Conservation (phyloP, 1,140 invertebrate species). For the Papilio polyxenes region DNA sequence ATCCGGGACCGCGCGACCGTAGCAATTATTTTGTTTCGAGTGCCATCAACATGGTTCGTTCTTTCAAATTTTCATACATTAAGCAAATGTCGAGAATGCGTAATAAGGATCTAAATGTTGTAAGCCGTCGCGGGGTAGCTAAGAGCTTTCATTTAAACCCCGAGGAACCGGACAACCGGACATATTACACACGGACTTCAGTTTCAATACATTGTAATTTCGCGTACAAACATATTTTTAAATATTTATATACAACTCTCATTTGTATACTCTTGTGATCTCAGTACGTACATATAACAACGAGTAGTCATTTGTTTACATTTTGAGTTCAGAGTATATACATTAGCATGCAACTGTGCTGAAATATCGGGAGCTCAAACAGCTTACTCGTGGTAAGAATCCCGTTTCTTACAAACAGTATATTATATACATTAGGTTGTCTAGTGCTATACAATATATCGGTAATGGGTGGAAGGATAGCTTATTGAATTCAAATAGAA, state of each 20-base stretch:
- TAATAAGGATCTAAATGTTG: conserved; percentile 77
- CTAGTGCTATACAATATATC: too few species aligned
- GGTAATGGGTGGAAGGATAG: neutral
- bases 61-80: conserved; percentile 81
- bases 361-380: too few species aligned
- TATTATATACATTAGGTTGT: too few species aligned
- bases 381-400: too few species aligned
- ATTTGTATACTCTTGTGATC: neutral
- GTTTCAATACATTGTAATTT: conserved; percentile 40
- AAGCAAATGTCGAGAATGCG: conserved; percentile 79
- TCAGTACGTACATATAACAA: neutral
- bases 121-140: conserved; percentile 66
- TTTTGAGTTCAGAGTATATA: neutral
- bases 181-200: conserved; percentile 55
- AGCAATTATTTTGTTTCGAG: conserved; percentile 81
- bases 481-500: neutral
- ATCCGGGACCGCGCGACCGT: conserved; percentile 75
- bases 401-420: too few species aligned
- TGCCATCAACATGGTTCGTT: conserved; percentile 79
- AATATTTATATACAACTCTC: conserved; percentile 6
- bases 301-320: neutral
- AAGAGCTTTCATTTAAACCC: conserved; percentile 65
- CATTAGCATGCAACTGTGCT: too few species aligned
- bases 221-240: conserved; percentile 2
- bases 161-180: conserved; percentile 62